Percentiles rank a stretch among this genome's conserved stretches.
Conservation (phyloP, 92 coral and sea anemone genomes). For the Umimayanthus chanpuru region DNA sequence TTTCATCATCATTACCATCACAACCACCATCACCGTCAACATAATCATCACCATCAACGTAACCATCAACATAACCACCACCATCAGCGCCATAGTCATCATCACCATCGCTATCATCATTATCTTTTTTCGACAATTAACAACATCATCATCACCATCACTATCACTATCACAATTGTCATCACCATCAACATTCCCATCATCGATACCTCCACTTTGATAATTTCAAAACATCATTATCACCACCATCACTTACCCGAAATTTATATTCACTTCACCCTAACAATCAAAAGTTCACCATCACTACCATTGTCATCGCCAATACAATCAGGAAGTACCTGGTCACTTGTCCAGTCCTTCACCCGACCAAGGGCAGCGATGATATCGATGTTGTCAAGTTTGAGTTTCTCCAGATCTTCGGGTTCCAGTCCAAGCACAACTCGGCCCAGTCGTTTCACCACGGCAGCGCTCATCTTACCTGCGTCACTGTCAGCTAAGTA, state of each 20-base stretch:
- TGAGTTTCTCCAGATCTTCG: constrained; percentile 86
- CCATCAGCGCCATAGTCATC: not conserved
- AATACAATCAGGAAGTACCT: constrained; percentile 56
- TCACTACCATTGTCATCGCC: not conserved
- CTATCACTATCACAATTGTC: too few relatives aligned
- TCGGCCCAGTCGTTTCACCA: constrained; percentile 87
- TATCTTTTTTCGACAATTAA: too few relatives aligned
- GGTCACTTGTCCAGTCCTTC: constrained; percentile 90
- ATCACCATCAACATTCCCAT: too few relatives aligned
- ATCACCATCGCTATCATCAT: too few relatives aligned
- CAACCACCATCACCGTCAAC: not conserved
- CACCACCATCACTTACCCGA: too few relatives aligned
- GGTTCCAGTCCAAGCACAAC: constrained; percentile 89
- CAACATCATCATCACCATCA: too few relatives aligned
- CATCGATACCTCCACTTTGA: too few relatives aligned
- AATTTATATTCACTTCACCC: too few relatives aligned
- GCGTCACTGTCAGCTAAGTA: constrained; percentile 68
- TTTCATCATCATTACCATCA: not conserved
- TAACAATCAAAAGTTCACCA: too few relatives aligned
- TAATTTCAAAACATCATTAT: too few relatives aligned
- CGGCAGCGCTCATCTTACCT: constrained; percentile 73
- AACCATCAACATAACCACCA: not conserved
- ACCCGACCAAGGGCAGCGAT: constrained; percentile 95
- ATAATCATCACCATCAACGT: not conserved
- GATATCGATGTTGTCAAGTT: constrained; percentile 80